Base-by-base conservation (phyloP, 2,797 vertebrate genomes). In the Lepus townsendii region DNA sequence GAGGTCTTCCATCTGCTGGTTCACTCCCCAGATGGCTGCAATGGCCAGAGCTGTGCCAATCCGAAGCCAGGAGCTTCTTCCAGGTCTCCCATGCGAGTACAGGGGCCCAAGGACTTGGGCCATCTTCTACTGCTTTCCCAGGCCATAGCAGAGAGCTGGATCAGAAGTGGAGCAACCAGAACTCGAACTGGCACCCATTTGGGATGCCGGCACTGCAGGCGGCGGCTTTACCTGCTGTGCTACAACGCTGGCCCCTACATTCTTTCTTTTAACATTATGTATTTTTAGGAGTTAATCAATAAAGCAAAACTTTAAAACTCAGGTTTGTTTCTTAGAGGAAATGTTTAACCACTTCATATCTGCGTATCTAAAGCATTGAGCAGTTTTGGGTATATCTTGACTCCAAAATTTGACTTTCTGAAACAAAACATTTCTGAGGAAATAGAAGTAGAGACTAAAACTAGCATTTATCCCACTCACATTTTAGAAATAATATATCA, bases 401-500 rank as follows among this genome's bases (percentile, higher is more conserved):
- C 17, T 52, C 42, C 14, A 80, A 84, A 73, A 62, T 88, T 69
- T 85, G 24, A 77, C 72, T 91, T 88, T 1, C 57, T 95, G 54
- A n/a, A 91, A 83, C 7, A 68, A 92, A 95, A 71, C 63, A 83
- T 71, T 95, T 66, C 26, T 63, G 77, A 32, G 4, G 12, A 82
- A 6, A 80, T 1, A 24, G 26, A 89, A 77, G 19, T 50, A 54
- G 7, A 77, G 0, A 54, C 12, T 95, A 27, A 65, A 72, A 38
- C 24, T 57, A 84, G 12, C 17, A 71, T 91, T 93, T 62, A 16
- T 47, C n/a, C 42, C 83, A 52, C 8, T 2, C 50, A 26, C 9
- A 80, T 91, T 85, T 96, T 89, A 88, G 22, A 91, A 78, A 50
- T 54, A 82, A 82, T 50, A 16, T 66, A 11, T 66, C 47, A 76